Conservation (phyloP, 2,797 vertebrate genomes). For the Scolopax rusticola region DNA sequence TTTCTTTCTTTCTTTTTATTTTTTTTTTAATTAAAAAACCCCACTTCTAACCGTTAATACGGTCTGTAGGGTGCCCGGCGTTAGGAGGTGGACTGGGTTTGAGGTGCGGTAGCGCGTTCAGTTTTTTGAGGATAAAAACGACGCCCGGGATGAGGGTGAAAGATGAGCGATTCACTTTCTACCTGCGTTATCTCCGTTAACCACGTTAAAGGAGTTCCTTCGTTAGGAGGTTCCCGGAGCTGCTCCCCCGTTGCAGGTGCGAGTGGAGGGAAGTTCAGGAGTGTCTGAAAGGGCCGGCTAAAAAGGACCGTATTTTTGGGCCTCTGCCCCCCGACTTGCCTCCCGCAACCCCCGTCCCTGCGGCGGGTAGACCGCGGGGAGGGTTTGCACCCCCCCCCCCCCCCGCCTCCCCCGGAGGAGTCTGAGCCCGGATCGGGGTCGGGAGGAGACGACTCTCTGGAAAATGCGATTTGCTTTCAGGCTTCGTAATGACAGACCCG, state of each 20-base stretch:
- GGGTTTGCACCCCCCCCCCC: not conserved
- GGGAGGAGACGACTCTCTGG: not conserved
- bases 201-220: no score
- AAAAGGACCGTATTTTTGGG: not conserved
- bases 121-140: not conserved
- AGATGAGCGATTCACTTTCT: accelerated
- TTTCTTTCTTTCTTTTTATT: no score
- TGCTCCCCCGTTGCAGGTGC: not conserved
- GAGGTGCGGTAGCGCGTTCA: not conserved
- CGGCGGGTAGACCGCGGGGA: accelerated
- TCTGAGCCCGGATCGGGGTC: not conserved
- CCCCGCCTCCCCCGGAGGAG: not conserved
- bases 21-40: no score
- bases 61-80: not conserved
- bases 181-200: not conserved
- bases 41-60: accelerated
- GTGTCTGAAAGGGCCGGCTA: not conserved
- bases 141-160: not conserved
- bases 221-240: not conserved
- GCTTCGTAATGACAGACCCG: constrained; percentile 1
- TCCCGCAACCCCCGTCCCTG: not conserved
- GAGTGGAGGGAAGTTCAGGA: not conserved
- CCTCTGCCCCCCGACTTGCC: not conserved
- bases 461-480: not conserved
- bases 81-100: accelerated